These are phyloP conservation scores for Synergus itoensis DNA, from an alignment of 2,888 invertebrate species.

Conservation along the genomic window DNA sequence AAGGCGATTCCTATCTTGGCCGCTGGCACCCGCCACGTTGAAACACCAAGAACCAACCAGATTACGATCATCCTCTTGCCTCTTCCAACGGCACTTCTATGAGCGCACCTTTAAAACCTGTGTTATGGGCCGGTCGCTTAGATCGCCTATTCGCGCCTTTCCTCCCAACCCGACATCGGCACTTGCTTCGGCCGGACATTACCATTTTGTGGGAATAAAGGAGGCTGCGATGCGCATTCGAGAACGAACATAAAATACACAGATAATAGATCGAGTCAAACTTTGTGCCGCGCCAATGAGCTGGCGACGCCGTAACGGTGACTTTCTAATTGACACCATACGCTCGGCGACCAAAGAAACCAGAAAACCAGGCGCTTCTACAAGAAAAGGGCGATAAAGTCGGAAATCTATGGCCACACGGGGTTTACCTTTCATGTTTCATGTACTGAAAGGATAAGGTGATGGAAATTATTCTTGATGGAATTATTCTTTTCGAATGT, in stretches of 20 bases:
- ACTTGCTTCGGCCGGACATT: constrained; percentile 42
- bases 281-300: constrained; percentile 28
- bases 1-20: constrained; percentile 66
- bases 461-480: constrained; percentile 30
- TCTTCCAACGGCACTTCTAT: constrained; percentile 46
- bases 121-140: background rate
- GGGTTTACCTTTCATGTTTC: constrained; percentile 19
- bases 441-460: background rate
- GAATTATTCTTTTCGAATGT: constrained; percentile 10
- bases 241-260: constrained; percentile 50
- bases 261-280: constrained; percentile 52
- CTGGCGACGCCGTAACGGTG: constrained; percentile 27
- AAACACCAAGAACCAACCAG: constrained; percentile 66
- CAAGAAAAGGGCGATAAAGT: constrained; percentile 24
- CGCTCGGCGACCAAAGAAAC: background rate
- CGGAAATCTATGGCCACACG: constrained; percentile 30
- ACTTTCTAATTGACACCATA: constrained; percentile 40
- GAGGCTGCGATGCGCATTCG: constrained; percentile 16
- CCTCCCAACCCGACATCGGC: constrained; percentile 4
- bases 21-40: constrained; percentile 67
- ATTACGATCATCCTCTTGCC: constrained; percentile 65
- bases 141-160: constrained; percentile 12
- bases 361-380: background rate
- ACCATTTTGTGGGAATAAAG: constrained; percentile 52
- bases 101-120: constrained; percentile 15